Evolutionary conservation across 2,888 invertebrate genomes (phyloP).

Genomic region (Dicyrtomina minuta): DNA sequence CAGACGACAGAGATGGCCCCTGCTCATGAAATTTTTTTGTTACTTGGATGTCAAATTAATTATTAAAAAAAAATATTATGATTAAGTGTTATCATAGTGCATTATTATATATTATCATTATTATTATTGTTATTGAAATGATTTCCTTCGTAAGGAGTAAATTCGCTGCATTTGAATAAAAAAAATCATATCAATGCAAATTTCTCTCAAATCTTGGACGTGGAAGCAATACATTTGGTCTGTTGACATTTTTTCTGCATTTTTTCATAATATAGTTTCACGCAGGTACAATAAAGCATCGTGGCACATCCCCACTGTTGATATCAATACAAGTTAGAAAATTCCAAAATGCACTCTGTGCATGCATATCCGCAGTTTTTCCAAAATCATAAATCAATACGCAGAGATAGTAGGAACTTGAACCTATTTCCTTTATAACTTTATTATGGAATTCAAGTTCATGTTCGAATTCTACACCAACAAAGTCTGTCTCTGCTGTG

Average conservation of each 20-base stretch:
- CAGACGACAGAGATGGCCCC: conserved; percentile 8
- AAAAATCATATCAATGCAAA: conserved; percentile 42
- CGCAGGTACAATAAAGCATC: background rate
- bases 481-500: too few species aligned
- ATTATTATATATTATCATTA: conserved; percentile 1
- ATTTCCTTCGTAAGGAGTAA: conserved; percentile 38
- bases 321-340: too few species aligned
- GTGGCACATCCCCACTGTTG: too few species aligned
- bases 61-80: too few species aligned
- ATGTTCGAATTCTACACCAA: too few species aligned
- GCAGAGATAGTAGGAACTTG: too few species aligned
- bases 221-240: background rate
- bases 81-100: background rate
- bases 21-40: conserved; percentile 22
- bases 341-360: too few species aligned
- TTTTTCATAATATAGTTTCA: background rate
- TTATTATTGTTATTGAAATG: conserved; percentile 29
- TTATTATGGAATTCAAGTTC: too few species aligned
- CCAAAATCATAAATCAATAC: too few species aligned
- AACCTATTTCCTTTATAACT: too few species aligned
- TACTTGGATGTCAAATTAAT: conserved; percentile 20
- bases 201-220: background rate
- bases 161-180: conserved; percentile 22
- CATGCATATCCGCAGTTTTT: too few species aligned
- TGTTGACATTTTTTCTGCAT: background rate